Evolutionary conservation across 2,888 invertebrate species (phyloP).

Genomic region (Cheilosia impressa): DNA sequence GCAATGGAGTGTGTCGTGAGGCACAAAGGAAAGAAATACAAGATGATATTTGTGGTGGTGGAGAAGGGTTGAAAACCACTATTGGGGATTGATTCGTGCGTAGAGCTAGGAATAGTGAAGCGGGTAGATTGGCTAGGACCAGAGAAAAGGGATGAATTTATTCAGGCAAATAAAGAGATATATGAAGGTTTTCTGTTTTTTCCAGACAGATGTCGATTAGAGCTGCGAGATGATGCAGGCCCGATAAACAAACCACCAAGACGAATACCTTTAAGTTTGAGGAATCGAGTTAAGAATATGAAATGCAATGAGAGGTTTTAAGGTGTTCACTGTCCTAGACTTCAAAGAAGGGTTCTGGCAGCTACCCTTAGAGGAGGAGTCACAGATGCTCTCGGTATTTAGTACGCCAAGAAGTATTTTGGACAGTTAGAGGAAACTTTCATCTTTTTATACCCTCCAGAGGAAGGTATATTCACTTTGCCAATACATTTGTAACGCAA

Average conservation of each 20-base stretch:
- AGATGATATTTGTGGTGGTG: background rate
- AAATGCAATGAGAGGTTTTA: too few species aligned
- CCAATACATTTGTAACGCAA: too few species aligned
- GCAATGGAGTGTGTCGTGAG: background rate
- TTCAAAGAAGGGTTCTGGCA: conserved; percentile 3
- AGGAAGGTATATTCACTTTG: too few species aligned
- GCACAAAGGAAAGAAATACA: background rate
- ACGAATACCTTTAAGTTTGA: conserved; percentile 29
- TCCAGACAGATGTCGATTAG: too few species aligned
- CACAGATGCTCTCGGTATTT: too few species aligned
- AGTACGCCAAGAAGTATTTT: conserved; percentile 8
- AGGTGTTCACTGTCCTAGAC: too few species aligned
- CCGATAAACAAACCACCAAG: too few species aligned
- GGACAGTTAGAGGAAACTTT: background rate
- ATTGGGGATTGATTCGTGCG: conserved; percentile 5
- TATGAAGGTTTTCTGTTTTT: too few species aligned
- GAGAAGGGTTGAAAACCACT: conserved; percentile 6
- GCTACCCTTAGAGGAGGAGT: background rate
- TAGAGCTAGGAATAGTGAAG: conserved; percentile 2
- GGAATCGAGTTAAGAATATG: conserved; percentile 38
- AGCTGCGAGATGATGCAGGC: too few species aligned
- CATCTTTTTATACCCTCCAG: too few species aligned
- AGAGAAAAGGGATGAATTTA: too few species aligned
- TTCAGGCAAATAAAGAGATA: too few species aligned
- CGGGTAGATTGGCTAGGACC: conserved; percentile 38